Evolutionary conservation across 2,797 vertebrate genomes (phyloP).

Genomic region (Micropoecilia bifurca): DNA sequence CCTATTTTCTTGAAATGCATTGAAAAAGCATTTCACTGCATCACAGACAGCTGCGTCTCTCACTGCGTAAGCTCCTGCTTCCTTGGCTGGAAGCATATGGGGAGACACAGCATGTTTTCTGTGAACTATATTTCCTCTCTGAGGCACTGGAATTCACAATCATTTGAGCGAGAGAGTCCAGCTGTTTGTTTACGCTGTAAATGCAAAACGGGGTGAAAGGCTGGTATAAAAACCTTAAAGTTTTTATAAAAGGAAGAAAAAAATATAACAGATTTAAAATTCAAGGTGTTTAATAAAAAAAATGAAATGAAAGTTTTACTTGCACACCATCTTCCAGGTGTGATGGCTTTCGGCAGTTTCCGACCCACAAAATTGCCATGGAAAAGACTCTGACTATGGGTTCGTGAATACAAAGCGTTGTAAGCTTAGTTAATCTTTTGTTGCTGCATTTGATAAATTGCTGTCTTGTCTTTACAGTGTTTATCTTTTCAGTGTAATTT

Average conservation of each 20-base stretch:
- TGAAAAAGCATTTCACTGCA: slow-evolving; percentile 6
- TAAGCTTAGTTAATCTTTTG: neutral
- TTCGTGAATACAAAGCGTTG: neutral
- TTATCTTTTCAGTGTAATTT: neutral
- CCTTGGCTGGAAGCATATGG: slow-evolving; percentile 25
- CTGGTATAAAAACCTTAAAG: neutral
- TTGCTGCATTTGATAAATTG: neutral
- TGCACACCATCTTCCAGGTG: neutral
- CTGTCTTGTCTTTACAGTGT: neutral
- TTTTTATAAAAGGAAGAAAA: neutral
- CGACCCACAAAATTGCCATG: neutral
- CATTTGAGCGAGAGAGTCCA: neutral
- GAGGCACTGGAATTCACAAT: too few relatives aligned
- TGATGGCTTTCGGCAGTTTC: neutral
- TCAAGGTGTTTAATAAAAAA: neutral
- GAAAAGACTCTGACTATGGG: neutral
- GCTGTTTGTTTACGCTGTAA: neutral
- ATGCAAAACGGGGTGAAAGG: neutral
- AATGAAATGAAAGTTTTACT: neutral
- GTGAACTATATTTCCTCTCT: neutral
- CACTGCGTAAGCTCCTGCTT: slow-evolving; percentile 28
- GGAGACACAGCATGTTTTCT: neutral
- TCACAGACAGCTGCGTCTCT: slow-evolving; percentile 17
- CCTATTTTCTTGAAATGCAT: slow-evolving; percentile 14
- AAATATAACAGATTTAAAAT: slow-evolving; percentile 46